Conservation (phyloP, 2,797 vertebrate genomes). For the Malacoctenus gilli region DNA sequence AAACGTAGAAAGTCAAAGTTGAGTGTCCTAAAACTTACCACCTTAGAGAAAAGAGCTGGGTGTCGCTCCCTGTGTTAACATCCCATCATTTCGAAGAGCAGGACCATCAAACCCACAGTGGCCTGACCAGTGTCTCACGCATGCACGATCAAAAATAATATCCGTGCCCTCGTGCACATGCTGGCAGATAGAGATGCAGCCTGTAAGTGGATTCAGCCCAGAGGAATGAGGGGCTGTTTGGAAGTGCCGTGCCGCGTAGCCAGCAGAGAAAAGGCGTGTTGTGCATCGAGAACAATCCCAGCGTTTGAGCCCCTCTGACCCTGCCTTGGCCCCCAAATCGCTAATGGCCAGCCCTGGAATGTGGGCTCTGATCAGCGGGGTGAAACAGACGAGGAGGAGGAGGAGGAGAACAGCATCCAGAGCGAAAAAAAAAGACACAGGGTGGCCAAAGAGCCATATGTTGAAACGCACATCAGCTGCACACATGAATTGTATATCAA, state of each 20-base stretch:
- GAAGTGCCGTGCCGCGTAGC: slow-evolving; percentile 70
- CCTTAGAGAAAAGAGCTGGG: slow-evolving; percentile 72
- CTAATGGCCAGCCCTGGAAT: slow-evolving; percentile 94
- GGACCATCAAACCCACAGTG: slow-evolving; percentile 3
- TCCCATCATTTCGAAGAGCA: slow-evolving; percentile 10
- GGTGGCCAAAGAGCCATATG: slow-evolving; percentile 35
- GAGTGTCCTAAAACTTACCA: slow-evolving; percentile 79
- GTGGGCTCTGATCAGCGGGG: slow-evolving; percentile 80
- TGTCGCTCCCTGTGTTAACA: slow-evolving; percentile 3
- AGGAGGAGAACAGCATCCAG: slow-evolving; percentile 41
- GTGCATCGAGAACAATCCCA: slow-evolving; percentile 90
- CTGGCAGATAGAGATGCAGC: slow-evolving; percentile 40
- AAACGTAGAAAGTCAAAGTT: not conserved
- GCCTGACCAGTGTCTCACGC: slow-evolving; percentile 10
- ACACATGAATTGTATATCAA: slow-evolving; percentile 29
- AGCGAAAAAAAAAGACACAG: slow-evolving; percentile 46
- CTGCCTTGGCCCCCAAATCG: slow-evolving; percentile 88
- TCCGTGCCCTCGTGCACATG: slow-evolving; percentile 32
- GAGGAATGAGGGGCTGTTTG: slow-evolving; percentile 69
- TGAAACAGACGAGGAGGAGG: slow-evolving; percentile 37
- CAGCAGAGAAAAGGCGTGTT: slow-evolving; percentile 92
- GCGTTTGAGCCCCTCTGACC: slow-evolving; percentile 91
- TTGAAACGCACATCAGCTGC: slow-evolving; percentile 11
- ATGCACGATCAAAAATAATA: slow-evolving; percentile 34
- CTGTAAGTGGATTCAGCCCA: slow-evolving; percentile 41